These are phyloP conservation scores for Scaeva pyrastri DNA, from an alignment of 2,888 invertebrate genomes.

Conservation along the genomic window DNA sequence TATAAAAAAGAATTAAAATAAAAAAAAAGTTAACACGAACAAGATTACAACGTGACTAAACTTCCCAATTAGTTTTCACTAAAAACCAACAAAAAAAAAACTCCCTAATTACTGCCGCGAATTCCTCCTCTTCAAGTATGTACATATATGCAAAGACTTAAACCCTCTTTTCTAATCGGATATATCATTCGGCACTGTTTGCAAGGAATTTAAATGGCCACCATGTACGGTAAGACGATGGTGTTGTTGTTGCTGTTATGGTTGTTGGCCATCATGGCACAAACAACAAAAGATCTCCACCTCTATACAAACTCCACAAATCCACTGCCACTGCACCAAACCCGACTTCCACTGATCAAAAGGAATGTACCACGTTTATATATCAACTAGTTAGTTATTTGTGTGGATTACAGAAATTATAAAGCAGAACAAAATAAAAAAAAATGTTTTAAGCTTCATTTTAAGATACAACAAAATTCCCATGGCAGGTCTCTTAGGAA, in stretches of 20 bases:
- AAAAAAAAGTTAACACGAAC: background rate
- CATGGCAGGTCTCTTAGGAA: slow-evolving; percentile 39
- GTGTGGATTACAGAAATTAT: slow-evolving; percentile 50
- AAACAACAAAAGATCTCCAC: slow-evolving; percentile 55
- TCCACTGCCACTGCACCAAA: slow-evolving; percentile 12
- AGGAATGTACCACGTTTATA: slow-evolving; percentile 49
- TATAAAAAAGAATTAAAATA: too few relatives aligned
- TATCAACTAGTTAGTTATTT: background rate
- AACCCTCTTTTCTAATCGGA: slow-evolving; percentile 59
- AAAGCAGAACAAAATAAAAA: background rate
- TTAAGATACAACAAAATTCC: slow-evolving; percentile 29
- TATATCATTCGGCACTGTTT: slow-evolving; percentile 42
- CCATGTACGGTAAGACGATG: slow-evolving; percentile 53
- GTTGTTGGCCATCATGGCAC: background rate
- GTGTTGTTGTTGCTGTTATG: slow-evolving; percentile 10
- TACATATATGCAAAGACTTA: slow-evolving; percentile 5
- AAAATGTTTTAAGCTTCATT: slow-evolving; percentile 25
- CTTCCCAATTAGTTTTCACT: slow-evolving; percentile 53
- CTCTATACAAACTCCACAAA: slow-evolving; percentile 1
- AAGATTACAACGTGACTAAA: slow-evolving; percentile 39
- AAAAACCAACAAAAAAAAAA: slow-evolving; percentile 1
- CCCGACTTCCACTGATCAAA: slow-evolving; percentile 16
- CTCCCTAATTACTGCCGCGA: slow-evolving; percentile 56
- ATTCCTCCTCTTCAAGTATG: slow-evolving; percentile 29
- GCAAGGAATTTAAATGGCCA: slow-evolving; percentile 70